Evolutionary conservation across 1,140 invertebrate species (phyloP).

Genomic region (Tachypleus tridentatus): DNA sequence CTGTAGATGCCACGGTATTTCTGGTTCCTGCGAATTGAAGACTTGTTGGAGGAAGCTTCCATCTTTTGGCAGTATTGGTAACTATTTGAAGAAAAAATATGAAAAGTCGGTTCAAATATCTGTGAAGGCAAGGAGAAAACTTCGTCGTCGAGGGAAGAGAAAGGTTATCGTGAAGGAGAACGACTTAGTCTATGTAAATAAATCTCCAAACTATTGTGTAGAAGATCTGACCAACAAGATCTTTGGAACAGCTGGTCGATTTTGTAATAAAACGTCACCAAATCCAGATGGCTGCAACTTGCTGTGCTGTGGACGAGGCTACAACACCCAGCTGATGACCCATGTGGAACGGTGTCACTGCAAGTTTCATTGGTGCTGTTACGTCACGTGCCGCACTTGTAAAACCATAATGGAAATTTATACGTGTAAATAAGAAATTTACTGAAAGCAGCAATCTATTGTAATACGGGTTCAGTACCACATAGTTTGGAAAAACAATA

Average conservation of each 20-base stretch:
- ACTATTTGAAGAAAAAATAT: conserved; percentile 43
- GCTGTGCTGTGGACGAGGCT: conserved; percentile 52
- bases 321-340: conserved; percentile 41
- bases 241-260: conserved; percentile 44
- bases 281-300: conserved; percentile 51
- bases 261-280: conserved; percentile 48
- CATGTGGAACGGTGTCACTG: conserved; percentile 42
- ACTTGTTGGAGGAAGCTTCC: conserved; percentile 50
- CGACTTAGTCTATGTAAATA: conserved; percentile 47
- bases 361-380: conserved; percentile 52
- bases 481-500: too few relatives aligned
- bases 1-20: conserved; percentile 51
- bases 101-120: conserved; percentile 36
- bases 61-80: conserved; percentile 42
- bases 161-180: conserved; percentile 20
- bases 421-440: conserved; percentile 41
- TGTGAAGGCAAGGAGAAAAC: conserved; percentile 27
- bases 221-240: conserved; percentile 44
- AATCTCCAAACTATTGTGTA: conserved; percentile 51
- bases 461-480: too few relatives aligned
- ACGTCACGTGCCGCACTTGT: conserved; percentile 48
- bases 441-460: too few relatives aligned
- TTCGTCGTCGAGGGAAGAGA: conserved; percentile 32
- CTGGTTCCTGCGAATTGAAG: conserved; percentile 51
- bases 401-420: conserved; percentile 42